phyloP scores from a whole-genome alignment of 2,797 vertebrate species.

The Trachurus trachurus region DNA sequence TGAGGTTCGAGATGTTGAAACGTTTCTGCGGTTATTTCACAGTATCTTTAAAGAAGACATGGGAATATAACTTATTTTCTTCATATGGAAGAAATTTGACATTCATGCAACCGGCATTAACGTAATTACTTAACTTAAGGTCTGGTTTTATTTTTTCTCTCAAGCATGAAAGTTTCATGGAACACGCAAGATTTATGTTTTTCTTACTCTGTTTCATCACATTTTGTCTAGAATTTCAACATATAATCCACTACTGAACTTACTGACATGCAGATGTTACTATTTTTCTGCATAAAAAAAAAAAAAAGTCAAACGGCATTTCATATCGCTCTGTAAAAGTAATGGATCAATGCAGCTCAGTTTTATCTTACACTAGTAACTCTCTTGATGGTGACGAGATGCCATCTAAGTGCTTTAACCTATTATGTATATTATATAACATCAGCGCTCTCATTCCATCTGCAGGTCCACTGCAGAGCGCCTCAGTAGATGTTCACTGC shows the following conservation, averaged over 20 bases:
- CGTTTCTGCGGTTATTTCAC: neutral
- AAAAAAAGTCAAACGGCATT: too few species aligned
- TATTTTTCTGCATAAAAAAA: neutral
- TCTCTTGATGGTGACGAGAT: neutral
- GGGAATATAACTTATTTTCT: neutral
- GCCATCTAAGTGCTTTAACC: neutral
- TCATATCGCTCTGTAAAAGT: neutral
- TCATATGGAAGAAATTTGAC: neutral
- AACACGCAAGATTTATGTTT: neutral
- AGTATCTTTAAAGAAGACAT: neutral
- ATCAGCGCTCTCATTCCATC: neutral
- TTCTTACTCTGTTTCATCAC: neutral
- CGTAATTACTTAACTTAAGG: neutral
- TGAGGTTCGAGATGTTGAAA: neutral
- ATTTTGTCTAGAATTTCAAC: neutral
- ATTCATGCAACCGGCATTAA: neutral
- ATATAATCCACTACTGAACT: neutral
- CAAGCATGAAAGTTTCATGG: neutral
- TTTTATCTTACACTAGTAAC: neutral
- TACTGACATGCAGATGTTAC: conserved; percentile 28
- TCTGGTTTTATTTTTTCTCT: neutral
- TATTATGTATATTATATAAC: too few species aligned
- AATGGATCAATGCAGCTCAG: neutral
- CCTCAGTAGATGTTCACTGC: conserved; percentile 60
- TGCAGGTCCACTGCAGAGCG: conserved; percentile 74